Evolutionary conservation across 2,797 vertebrate species (phyloP).

Genomic region (Pangasius djambal): DNA sequence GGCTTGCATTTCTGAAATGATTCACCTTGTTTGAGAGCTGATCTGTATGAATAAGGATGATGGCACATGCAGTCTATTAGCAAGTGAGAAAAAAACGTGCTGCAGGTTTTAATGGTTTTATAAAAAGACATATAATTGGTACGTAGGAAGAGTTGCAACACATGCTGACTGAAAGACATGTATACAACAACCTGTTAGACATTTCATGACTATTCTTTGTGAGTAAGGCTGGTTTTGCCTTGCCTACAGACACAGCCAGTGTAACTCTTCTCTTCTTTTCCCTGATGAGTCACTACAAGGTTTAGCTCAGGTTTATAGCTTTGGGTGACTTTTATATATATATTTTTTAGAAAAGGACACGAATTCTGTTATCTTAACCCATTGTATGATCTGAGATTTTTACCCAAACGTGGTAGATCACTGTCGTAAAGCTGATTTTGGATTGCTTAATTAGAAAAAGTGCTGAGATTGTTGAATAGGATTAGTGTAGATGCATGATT

Average conservation of each 20-base stretch:
- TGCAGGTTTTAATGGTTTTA: not conserved
- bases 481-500: not conserved
- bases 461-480: not conserved
- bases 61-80: not conserved
- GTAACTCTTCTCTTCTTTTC: constrained; percentile 35
- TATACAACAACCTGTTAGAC: constrained; percentile 27
- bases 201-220: constrained; percentile 34
- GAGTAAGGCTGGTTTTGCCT: constrained; percentile 35
- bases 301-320: constrained; percentile 39
- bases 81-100: not conserved
- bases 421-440: constrained; percentile 24
- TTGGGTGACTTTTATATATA: not conserved
- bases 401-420: constrained; percentile 12
- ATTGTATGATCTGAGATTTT: not conserved
- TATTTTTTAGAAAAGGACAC: constrained; percentile 1
- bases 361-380: constrained; percentile 2
- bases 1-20: constrained; percentile 41
- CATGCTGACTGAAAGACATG: not conserved
- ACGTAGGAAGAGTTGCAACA: not conserved
- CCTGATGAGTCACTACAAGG: constrained; percentile 38
- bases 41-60: not conserved
- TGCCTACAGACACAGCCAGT: constrained; percentile 30
- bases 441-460: not conserved
- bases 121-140: constrained; percentile 12
- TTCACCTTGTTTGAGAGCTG: not conserved